phyloP scores from a whole-genome alignment of 2,888 invertebrate species.

The Zygaena filipendulae region DNA sequence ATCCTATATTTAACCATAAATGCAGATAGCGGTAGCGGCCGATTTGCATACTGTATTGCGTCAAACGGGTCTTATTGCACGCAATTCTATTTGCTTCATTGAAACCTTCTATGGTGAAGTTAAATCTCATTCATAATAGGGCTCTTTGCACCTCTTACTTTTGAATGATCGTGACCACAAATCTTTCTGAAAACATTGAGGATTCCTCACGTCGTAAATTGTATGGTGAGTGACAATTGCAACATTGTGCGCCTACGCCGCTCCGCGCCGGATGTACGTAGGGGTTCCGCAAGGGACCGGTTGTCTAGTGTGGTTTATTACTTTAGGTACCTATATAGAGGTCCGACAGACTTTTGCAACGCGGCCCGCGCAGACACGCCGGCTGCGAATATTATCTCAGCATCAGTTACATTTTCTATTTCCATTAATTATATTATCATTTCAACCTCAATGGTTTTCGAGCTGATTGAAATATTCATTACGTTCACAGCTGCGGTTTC shows the following conservation, averaged over 20 bases:
- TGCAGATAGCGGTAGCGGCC: conserved; percentile 31
- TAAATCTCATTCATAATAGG: conserved; percentile 39
- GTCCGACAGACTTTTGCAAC: conserved; percentile 47
- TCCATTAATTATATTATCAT: conserved; percentile 61
- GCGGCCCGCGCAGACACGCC: conserved; percentile 51
- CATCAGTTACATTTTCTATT: conserved; percentile 58
- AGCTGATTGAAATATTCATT: conserved; percentile 45
- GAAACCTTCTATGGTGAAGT: conserved; percentile 34
- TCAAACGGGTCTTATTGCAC: conserved; percentile 26
- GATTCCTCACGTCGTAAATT: conserved; percentile 44
- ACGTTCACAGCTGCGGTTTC: conserved; percentile 47
- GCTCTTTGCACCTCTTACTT: conserved; percentile 30
- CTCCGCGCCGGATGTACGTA: conserved; percentile 63
- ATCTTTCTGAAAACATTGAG: conserved; percentile 30
- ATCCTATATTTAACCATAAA: conserved; percentile 15
- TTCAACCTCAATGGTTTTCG: conserved; percentile 28
- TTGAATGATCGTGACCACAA: conserved; percentile 22
- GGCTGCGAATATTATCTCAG: conserved; percentile 48
- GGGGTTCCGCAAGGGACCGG: conserved; percentile 56
- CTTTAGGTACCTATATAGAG: conserved; percentile 26
- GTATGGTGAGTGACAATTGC: conserved; percentile 51
- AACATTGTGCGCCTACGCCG: conserved; percentile 43
- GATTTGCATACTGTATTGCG: conserved; percentile 42
- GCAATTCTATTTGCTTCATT: conserved; percentile 36
- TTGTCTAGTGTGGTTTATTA: conserved; percentile 37